Conservation (phyloP, 2,888 invertebrate genomes). For the Ormyrus nitidulus region DNA sequence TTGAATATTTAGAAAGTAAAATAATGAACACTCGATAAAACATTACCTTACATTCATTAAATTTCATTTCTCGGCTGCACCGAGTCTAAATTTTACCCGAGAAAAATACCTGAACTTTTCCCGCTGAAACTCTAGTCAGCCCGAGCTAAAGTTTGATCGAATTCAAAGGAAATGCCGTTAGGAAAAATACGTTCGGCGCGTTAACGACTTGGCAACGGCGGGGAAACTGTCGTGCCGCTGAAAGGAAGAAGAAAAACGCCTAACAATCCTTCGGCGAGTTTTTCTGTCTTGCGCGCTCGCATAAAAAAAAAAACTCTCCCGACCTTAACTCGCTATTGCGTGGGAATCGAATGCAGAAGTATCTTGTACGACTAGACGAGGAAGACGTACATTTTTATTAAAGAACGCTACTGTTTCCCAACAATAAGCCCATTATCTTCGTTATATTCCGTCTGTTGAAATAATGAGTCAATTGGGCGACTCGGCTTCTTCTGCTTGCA, state of each 20-base stretch:
- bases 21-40: too few species aligned
- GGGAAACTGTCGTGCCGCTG: conserved; percentile 1
- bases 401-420: conserved; percentile 16
- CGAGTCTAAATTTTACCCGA: too few species aligned
- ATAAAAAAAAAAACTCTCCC: neutral
- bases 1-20: too few species aligned
- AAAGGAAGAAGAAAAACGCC: conserved; percentile 21
- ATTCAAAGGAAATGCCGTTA: neutral
- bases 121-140: too few species aligned
- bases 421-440: conserved; percentile 28
- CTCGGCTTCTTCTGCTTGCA: conserved; percentile 10
- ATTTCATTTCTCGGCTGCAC: too few species aligned
- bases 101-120: too few species aligned
- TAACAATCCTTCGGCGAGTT: conserved; percentile 24
- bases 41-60: too few species aligned
- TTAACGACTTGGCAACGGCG: conserved; percentile 13
- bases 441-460: conserved; percentile 27
- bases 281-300: neutral
- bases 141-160: neutral
- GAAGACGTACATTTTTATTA: neutral
- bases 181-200: neutral
- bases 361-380: neutral
- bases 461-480: conserved; percentile 36
- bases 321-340: conserved; percentile 23
- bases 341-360: conserved; percentile 41